Conservation (phyloP, 35 echinoderm and acorn worm species). For the Chiridota heheva region DNA sequence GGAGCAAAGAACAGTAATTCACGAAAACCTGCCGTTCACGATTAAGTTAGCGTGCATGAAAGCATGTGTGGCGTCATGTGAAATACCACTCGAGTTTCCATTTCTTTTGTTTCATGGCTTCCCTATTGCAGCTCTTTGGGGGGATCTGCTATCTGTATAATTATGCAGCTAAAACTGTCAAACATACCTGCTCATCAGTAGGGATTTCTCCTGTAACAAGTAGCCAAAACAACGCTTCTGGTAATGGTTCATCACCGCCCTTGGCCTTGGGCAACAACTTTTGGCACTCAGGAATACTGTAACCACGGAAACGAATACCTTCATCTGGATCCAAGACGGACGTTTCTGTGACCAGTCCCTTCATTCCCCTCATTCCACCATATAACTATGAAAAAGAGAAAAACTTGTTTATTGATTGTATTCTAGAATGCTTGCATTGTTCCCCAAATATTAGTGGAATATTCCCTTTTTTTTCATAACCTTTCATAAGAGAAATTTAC, state of each 20-base stretch:
- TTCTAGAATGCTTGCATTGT: neutral
- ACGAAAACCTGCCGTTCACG: too few relatives aligned
- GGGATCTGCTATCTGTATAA: too few relatives aligned
- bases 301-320: constrained; percentile 99
- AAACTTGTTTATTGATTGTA: neutral
- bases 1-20: too few relatives aligned
- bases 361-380: constrained; percentile 99
- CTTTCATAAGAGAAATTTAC: neutral
- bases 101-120: too few relatives aligned
- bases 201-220: constrained; percentile 86
- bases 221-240: constrained; percentile 95
- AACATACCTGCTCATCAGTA: constrained; percentile 74
- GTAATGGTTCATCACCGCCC: constrained; percentile 80
- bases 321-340: constrained; percentile 94
- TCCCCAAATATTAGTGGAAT: neutral
- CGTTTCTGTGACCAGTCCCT: constrained; percentile 95
- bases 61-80: too few relatives aligned
- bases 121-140: too few relatives aligned
- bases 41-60: too few relatives aligned
- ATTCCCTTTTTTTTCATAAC: neutral
- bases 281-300: constrained; percentile 92
- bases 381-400: constrained; percentile 79
- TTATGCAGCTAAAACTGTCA: too few relatives aligned
- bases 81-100: too few relatives aligned
- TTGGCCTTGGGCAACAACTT: constrained; percentile 85